Base-by-base conservation (phyloP, 2,113 vertebrate genomes). In the Ailuropoda melanoleuca region DNA sequence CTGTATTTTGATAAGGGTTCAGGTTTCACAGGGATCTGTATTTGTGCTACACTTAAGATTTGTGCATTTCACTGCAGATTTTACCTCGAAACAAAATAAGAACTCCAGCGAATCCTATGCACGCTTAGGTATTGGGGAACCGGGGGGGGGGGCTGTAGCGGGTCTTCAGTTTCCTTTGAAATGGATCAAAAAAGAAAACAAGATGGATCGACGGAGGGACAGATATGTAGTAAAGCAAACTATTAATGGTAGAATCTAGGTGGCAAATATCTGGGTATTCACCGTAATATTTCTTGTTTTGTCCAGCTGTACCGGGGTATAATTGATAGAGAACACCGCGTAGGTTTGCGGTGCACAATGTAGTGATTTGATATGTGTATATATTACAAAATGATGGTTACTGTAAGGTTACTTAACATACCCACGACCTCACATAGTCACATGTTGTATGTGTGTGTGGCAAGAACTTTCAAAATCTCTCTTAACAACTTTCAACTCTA, bases 111-210 rank as follows among this genome's bases (percentile, higher is more conserved):
- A 66, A 75, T 8, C 55, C 56, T 1, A 31, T 5, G 1, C 17
- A n/a, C 4, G 17, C n/a, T 26, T 56, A 26, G 39, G 18, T 68
- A 15, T 7, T 1, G 29, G 29, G 74, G 74, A 31, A n/a, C 3
- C 2, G 64, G 31, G 5, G 14, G 8, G 3, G n/a, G 53, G 13
- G 21, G 13, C 18, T 39, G 8, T n/a, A 46, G 26, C 0, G 10
- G 7, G 13, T 48, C 50, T 48, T 12, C 14, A 26, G 14, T 70
- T 83, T 56, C 88, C 56, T 95, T 56, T 68, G 50, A 82, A 91
- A 68, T 50, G 66, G 64, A 62, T 64, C 37, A 39, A 75, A 48
- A 39, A 21, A 62, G 46, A 56, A 55, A 75, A 23, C 13, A 60
- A 68, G 21, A 24, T 21, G 10, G 23, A 6, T 72, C 0, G 6